Base-by-base conservation (phyloP, 1,140 invertebrate genomes). In the Anoplolepis gracilipes region DNA sequence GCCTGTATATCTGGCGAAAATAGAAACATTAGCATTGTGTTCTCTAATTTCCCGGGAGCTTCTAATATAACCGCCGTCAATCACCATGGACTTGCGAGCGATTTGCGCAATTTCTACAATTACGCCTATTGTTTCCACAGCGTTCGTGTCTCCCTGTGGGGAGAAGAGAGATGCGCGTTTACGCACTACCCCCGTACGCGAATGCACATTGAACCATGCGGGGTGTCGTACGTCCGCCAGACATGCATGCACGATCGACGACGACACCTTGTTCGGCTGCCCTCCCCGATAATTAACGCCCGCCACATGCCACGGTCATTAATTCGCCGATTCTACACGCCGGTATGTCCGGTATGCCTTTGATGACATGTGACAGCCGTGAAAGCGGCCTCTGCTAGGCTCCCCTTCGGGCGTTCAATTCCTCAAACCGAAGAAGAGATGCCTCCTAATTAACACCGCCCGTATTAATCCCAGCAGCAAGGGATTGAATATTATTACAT, bases 201-300 rank as follows among this genome's bases (percentile, higher is more conserved):
- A 73, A 73, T 62, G 61, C 84, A 57, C 77, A 81, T 82, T 81
- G 70, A 77, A 28, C 55, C 86, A 46, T 36, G 39, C 42, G 39
- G 49, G 13, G 33, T 72, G 81, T 33, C 70, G 61, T 49, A 42
- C 81, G 42, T 64, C 30, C 81, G 25, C 81, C 67, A 55, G 75
- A 64, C 61, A 49, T 49, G 59, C 22, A 64, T 46, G 42, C 72
- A 84, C 81, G 72, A 84, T 75, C 69, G 81, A 84, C 72, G 73
- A 79, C 67, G 62, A 85, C 79, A 79, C 87, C 85, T 88, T 76
- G 75, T 85, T 67, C 70, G 64, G 69, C 62, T 28, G 62, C 69
- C 62, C 77, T 78, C 65, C 53, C 36, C 81, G 78, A 87, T 88
- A 87, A 88, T 88, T 87, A 88, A 88, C 84, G 87, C 87, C 61